phyloP scores from a whole-genome alignment of 2,888 invertebrate genomes.

The Lycaena phlaeas region DNA sequence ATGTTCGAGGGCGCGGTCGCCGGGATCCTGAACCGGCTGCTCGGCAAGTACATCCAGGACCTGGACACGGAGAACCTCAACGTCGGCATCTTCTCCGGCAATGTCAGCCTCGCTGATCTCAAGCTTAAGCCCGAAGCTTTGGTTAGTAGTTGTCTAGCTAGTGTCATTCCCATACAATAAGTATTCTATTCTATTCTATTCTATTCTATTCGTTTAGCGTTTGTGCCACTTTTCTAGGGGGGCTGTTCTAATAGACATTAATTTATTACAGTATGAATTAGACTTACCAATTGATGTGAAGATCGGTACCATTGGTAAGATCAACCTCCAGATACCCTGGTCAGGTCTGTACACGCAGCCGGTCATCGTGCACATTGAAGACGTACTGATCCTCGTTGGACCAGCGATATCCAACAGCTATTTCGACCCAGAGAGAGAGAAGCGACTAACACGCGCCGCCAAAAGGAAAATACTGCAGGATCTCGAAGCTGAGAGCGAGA shows the following conservation, averaged over 20 bases:
- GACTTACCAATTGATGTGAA: constrained; percentile 87
- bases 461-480: constrained; percentile 81
- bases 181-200: too few relatives aligned
- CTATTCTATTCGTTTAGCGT: too few relatives aligned
- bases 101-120: constrained; percentile 83
- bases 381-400: constrained; percentile 82
- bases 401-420: constrained; percentile 79
- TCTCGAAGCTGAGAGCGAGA: constrained; percentile 73
- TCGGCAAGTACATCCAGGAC: constrained; percentile 87
- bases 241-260: too few relatives aligned
- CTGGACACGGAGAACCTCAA: constrained; percentile 87
- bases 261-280: constrained; percentile 79
- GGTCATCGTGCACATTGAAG: constrained; percentile 81
- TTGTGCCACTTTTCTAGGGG: too few relatives aligned
- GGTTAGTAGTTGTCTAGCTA: too few relatives aligned
- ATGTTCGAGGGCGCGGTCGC: constrained; percentile 89
- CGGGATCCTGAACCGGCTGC: constrained; percentile 82
- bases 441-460: constrained; percentile 79
- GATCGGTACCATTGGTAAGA: constrained; percentile 84
- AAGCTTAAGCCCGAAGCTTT: constrained; percentile 86
- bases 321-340: constrained; percentile 85
- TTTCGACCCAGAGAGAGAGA: constrained; percentile 83
- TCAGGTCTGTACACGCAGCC: constrained; percentile 81
- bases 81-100: constrained; percentile 87
- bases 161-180: too few relatives aligned